Conservation (phyloP, 2,888 invertebrate genomes). For the Belgica antarctica region DNA sequence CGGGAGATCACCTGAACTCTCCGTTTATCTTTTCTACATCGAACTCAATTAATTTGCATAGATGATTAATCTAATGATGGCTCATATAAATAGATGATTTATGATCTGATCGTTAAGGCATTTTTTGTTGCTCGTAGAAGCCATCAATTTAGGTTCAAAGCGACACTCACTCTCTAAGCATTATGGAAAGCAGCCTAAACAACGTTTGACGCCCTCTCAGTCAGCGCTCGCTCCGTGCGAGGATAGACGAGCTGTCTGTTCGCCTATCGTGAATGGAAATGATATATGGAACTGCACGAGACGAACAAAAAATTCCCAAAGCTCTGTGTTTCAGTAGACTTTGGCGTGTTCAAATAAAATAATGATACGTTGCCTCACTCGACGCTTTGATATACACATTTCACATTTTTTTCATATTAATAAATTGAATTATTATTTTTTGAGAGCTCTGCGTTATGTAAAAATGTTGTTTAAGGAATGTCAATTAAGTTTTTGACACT, state of each 20-base stretch:
- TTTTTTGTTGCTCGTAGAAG: conserved; percentile 20
- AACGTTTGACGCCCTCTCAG: conserved; percentile 34
- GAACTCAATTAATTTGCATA: conserved; percentile 40
- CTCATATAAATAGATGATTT: conserved; percentile 40
- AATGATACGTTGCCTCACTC: conserved; percentile 35
- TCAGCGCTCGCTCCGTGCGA: conserved; percentile 6
- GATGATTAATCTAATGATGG: conserved; percentile 28
- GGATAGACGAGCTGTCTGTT: conserved; percentile 44
- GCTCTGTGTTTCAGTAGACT: background rate
- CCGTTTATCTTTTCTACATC: background rate
- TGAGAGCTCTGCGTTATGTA: background rate
- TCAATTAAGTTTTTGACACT: conserved; percentile 15
- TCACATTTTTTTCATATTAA: conserved; percentile 23
- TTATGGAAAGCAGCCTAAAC: conserved; percentile 4
- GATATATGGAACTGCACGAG: conserved; percentile 14
- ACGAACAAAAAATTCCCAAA: background rate
- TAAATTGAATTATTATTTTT: conserved; percentile 32
- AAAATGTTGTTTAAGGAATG: background rate
- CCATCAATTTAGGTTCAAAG: conserved; percentile 9
- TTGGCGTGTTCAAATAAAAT: conserved; percentile 23
- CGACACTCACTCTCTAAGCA: background rate
- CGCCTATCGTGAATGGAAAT: conserved; percentile 39
- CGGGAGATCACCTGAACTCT: conserved; percentile 17
- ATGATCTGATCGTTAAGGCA: conserved; percentile 19
- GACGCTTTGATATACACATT: conserved; percentile 9